Conservation (phyloP, 2,888 invertebrate genomes). For the Cinara cedri region DNA sequence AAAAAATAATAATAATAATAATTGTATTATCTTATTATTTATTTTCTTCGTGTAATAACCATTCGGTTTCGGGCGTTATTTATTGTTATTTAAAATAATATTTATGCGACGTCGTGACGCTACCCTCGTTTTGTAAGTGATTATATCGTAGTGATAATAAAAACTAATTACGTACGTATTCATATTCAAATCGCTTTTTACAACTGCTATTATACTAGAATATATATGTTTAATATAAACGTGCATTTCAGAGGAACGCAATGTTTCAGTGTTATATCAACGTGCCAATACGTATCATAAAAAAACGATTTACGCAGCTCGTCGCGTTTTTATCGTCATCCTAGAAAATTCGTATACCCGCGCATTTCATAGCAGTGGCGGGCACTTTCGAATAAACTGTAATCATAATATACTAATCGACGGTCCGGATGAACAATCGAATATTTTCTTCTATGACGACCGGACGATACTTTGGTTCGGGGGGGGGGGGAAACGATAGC, state of each 20-base stretch:
- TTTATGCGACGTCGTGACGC: background rate
- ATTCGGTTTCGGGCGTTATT: background rate
- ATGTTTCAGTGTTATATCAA: background rate
- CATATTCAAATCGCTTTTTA: constrained; percentile 26
- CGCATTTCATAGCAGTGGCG: too few species aligned
- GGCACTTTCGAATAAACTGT: too few species aligned
- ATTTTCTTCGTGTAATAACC: background rate
- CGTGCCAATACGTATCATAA: background rate
- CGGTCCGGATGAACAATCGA: too few species aligned
- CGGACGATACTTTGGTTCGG: too few species aligned
- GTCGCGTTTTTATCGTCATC: background rate
- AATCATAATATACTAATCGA: too few species aligned
- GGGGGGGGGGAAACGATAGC: too few species aligned
- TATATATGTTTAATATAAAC: too few species aligned
- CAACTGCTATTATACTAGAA: background rate
- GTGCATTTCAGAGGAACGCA: too few species aligned
- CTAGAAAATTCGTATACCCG: background rate
- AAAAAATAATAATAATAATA: background rate
- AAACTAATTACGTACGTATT: constrained; percentile 34
- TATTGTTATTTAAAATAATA: background rate
- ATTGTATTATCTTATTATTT: constrained; percentile 18
- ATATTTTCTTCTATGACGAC: too few species aligned
- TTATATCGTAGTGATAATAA: constrained; percentile 1
- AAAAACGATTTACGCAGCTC: background rate
- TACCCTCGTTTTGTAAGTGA: constrained; percentile 20